Evolutionary conservation across 2,888 invertebrate genomes (phyloP).

Genomic region (Brenthis ino): DNA sequence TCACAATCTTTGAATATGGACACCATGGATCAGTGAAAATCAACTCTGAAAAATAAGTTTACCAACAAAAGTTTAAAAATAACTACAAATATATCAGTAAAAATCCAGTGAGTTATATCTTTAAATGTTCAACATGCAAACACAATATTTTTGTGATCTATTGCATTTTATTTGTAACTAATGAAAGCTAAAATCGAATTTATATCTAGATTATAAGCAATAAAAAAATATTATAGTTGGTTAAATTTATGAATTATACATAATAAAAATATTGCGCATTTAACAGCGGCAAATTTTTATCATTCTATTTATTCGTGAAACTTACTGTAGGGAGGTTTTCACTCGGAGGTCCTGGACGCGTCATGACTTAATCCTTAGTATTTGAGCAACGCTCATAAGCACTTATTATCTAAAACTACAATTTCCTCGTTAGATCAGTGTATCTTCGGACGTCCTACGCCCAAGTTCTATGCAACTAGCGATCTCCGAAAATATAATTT

Average conservation of each 20-base stretch:
- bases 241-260: no score
- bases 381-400: conserved; percentile 52
- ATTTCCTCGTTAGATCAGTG: conserved; percentile 32
- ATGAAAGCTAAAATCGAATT: no score
- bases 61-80: not conserved
- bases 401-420: conserved; percentile 62
- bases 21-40: conserved; percentile 54
- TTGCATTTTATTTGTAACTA: no score
- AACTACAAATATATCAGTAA: no score
- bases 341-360: conserved; percentile 86
- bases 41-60: conserved; percentile 49
- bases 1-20: conserved; percentile 73
- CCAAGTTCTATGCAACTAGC: conserved; percentile 30
- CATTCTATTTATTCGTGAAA: conserved; percentile 2
- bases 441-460: conserved; percentile 31
- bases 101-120: no score
- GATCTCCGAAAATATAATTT: conserved; percentile 14
- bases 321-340: conserved; percentile 85
- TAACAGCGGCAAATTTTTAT: not conserved
- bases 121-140: not conserved
- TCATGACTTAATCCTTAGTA: conserved; percentile 55
- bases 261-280: not conserved
- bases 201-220: no score
- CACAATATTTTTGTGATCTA: no score
- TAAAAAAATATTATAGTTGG: no score